phyloP scores from a whole-genome alignment of 2,888 invertebrate species.

The Eustalomyia histrio region DNA sequence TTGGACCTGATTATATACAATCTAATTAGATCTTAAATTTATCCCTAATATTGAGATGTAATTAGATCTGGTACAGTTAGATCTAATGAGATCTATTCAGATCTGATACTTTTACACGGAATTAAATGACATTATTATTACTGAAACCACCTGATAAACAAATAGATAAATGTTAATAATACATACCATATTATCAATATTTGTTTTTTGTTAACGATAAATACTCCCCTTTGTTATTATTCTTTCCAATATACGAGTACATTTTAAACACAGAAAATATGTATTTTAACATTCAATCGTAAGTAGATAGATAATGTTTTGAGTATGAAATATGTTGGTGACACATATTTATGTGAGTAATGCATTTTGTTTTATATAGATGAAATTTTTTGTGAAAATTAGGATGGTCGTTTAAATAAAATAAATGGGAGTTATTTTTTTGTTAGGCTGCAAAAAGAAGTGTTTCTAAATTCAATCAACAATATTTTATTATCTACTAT shows the following conservation, averaged over 20 bases:
- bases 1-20: too few relatives aligned
- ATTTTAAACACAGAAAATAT: conserved; percentile 43
- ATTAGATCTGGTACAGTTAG: too few relatives aligned
- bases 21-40: too few relatives aligned
- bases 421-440: conserved; percentile 52
- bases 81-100: too few relatives aligned
- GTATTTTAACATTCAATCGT: conserved; percentile 10
- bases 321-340: conserved; percentile 39
- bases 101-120: too few relatives aligned
- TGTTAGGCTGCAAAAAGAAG: conserved; percentile 47
- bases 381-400: conserved; percentile 49
- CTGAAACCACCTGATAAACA: conserved; percentile 31
- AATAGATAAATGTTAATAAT: conserved; percentile 19
- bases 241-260: neutral
- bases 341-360: conserved; percentile 58
- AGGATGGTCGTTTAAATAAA: conserved; percentile 53
- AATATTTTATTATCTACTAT: conserved; percentile 28
- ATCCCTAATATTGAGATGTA: too few relatives aligned
- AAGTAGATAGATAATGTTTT: conserved; percentile 19
- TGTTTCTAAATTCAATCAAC: conserved; percentile 26
- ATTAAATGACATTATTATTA: neutral
- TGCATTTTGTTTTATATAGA: conserved; percentile 31
- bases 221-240: conserved; percentile 30
- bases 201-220: conserved; percentile 30
- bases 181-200: conserved; percentile 19